Base-by-base conservation (phyloP, 2,797 vertebrate species). In the Spinus olivaceus region DNA sequence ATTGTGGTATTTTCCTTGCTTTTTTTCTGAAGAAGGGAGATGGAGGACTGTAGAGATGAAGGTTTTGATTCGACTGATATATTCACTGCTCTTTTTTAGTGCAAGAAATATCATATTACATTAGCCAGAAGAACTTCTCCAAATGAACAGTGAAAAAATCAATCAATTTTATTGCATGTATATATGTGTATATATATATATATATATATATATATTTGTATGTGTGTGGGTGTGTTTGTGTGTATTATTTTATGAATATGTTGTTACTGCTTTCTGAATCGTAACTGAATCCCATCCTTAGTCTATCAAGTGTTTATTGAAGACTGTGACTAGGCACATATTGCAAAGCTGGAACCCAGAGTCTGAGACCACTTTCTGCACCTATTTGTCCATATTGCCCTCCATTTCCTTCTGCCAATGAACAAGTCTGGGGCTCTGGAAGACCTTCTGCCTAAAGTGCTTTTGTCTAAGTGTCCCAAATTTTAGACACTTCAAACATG, bases 191-290 rank as follows among this genome's bases (percentile, higher is more conserved):
- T 32, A 23, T 20, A 4, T 33, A 15, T 23, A 24, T 30, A 3
- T 27, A 19, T n/a, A 12, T 50, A 4, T 32, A 23, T 20, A 4
- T 42, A 8, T 42, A 42, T 42, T 16, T 41, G 7, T 41, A 17
- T 21, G 2, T 33, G 4, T 37, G 2, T 16, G 3, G 20, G 4
- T 33, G 5, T 44, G 11, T 61, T 2, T 56, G 2, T 65, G 1
- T 65, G 1, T 64, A 16, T 25, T 33, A 56, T 56, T 65, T 65
- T 41, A 25, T 35, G 25, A 63, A 32, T 32, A 21, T 64, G 15
- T 1, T 14, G 11, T 5, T 64, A 19, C 50, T 44, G 25, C 18
- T 21, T 8, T 39, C 37, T 61, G 61, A 12, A 53, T 74, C 47
- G 42, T 42, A 63, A 42, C 11, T 77, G 32, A 42, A 51, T 33